These are phyloP conservation scores for Fragum sueziense DNA, from an alignment of 2,888 invertebrate genomes.

Conservation along the genomic window DNA sequence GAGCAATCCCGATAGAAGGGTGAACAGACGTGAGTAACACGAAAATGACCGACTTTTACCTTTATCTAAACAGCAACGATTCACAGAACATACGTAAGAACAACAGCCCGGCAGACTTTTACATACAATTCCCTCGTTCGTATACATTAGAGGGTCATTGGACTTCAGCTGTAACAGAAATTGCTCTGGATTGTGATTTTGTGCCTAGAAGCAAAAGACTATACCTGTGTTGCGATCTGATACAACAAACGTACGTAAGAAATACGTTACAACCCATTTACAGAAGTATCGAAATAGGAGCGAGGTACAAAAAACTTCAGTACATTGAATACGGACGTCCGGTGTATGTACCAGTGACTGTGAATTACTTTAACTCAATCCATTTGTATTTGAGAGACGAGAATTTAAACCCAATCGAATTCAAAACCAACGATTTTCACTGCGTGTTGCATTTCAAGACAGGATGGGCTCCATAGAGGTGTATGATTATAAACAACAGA, in stretches of 20 bases:
- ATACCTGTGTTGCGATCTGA: slow-evolving; percentile 35
- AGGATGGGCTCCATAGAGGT: slow-evolving; percentile 44
- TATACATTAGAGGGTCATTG: slow-evolving; percentile 32
- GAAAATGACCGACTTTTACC: slow-evolving; percentile 25
- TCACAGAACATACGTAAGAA: slow-evolving; percentile 23
- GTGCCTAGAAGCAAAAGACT: slow-evolving; percentile 19
- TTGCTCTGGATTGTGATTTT: slow-evolving; percentile 37
- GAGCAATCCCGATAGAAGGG: neutral
- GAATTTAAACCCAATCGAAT: slow-evolving; percentile 21
- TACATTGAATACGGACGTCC: neutral
- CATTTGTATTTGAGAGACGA: slow-evolving; percentile 19
- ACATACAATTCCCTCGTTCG: slow-evolving; percentile 29
- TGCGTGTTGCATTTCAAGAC: slow-evolving; percentile 32
- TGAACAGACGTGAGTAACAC: neutral
- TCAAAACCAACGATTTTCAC: slow-evolving; percentile 27
- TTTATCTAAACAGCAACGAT: slow-evolving; percentile 22
- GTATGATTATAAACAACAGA: slow-evolving; percentile 22
- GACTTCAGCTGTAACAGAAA: slow-evolving; percentile 33
- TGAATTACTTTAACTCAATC: neutral
- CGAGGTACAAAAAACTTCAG: slow-evolving; percentile 20
- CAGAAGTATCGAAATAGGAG: slow-evolving; percentile 27
- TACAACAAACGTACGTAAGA: slow-evolving; percentile 29
- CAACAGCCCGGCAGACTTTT: slow-evolving; percentile 35
- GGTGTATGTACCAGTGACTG: slow-evolving; percentile 17
- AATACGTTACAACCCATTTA: slow-evolving; percentile 16